These are phyloP conservation scores for Trisateles emortualis DNA, from an alignment of 2,888 invertebrate genomes.

Conservation along the genomic window DNA sequence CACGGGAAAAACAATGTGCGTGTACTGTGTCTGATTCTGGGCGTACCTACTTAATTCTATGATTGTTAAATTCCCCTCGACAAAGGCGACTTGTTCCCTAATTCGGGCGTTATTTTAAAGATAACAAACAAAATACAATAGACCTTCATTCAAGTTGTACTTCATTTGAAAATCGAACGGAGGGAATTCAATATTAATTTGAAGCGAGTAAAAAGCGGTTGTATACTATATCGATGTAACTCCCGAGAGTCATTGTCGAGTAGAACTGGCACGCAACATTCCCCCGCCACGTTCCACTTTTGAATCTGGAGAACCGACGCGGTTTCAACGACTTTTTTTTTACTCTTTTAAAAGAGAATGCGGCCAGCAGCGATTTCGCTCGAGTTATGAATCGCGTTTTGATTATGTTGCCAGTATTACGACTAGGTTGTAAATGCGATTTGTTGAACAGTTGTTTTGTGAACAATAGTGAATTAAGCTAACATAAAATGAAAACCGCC, in stretches of 20 bases:
- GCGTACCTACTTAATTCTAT: no score
- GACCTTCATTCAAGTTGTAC: constrained; percentile 2
- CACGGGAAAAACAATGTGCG: no score
- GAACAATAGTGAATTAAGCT: constrained; percentile 19
- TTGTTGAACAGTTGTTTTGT: constrained; percentile 21
- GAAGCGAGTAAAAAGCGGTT: constrained; percentile 29
- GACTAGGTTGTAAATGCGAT: constrained; percentile 22
- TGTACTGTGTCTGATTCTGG: no score
- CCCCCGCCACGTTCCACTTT: constrained; percentile 55
- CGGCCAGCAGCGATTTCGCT: constrained; percentile 31
- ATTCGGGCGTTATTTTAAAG: not conserved
- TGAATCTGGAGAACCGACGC: constrained; percentile 51
- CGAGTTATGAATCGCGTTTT: constrained; percentile 36
- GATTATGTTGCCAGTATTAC: constrained; percentile 37
- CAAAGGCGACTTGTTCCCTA: no score
- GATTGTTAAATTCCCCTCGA: no score
- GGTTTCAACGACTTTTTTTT: constrained; percentile 49
- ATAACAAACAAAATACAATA: not conserved
- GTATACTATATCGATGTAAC: constrained; percentile 48
- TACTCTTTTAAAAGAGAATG: constrained; percentile 41
- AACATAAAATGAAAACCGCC: constrained; percentile 6
- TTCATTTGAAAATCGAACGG: constrained; percentile 27
- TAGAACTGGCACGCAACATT: constrained; percentile 61
- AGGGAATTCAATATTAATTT: constrained; percentile 34
- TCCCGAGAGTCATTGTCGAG: constrained; percentile 54